phyloP scores from a whole-genome alignment of 2,888 invertebrate genomes.

The Meliscaeva auricollis region DNA sequence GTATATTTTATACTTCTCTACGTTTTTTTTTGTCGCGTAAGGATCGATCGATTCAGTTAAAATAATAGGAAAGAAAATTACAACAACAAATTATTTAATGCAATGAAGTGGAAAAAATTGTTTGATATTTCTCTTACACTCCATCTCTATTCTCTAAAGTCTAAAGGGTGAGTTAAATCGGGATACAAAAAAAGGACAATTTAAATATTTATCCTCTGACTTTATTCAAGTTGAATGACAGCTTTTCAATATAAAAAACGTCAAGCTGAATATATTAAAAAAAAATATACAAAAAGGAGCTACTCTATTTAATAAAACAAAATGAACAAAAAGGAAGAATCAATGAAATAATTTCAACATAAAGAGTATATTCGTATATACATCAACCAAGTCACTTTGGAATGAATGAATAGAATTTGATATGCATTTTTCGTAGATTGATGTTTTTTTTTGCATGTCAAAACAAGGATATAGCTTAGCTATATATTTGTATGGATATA shows the following conservation, averaged over 20 bases:
- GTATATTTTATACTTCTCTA: not conserved
- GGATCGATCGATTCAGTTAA: not conserved
- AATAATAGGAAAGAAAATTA: conserved; percentile 12
- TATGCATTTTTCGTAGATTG: not conserved
- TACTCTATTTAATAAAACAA: conserved; percentile 12
- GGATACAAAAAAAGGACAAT: not conserved
- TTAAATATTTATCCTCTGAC: conserved; percentile 10
- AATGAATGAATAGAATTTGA: conserved; percentile 17
- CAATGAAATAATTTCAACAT: conserved; percentile 16
- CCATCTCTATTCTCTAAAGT: no score
- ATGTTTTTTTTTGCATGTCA: not conserved
- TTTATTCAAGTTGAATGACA: conserved; percentile 19
- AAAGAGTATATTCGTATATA: not conserved
- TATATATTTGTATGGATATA: not conserved
- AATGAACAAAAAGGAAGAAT: not conserved
- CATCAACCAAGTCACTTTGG: not conserved
- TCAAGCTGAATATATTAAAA: conserved; percentile 4
- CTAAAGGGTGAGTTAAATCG: not conserved
- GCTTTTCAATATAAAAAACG: conserved; percentile 29
- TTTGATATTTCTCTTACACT: not conserved
- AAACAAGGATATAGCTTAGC: not conserved
- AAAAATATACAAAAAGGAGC: not conserved
- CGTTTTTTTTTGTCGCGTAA: not conserved
- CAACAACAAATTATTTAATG: not conserved
- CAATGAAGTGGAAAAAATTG: conserved; percentile 13